Conservation (phyloP, 2,888 invertebrate species). For the Nymphalis polychloros region DNA sequence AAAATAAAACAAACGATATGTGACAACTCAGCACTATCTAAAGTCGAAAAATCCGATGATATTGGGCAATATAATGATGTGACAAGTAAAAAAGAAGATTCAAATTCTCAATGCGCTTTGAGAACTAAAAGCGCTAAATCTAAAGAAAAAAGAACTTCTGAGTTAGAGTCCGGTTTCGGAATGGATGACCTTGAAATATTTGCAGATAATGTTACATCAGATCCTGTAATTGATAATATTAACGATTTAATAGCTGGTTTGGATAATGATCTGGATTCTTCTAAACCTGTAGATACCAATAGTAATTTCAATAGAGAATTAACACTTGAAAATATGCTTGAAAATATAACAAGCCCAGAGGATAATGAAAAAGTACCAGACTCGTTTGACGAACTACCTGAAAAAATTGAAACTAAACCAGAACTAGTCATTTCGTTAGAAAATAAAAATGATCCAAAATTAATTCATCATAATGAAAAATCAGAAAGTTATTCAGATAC, state of each 20-base stretch:
- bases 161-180: conserved; percentile 52
- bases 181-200: conserved; percentile 66
- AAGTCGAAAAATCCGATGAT: not conserved
- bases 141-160: conserved; percentile 20
- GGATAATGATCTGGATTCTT: conserved; percentile 57
- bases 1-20: not conserved
- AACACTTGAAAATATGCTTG: conserved; percentile 55
- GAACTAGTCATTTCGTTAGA: not conserved
- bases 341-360: conserved; percentile 49
- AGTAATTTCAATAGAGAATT: conserved; percentile 58
- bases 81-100: not conserved
- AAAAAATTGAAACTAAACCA: not conserved
- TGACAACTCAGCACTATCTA: not conserved
- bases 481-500: not conserved
- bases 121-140: conserved; percentile 11
- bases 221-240: conserved; percentile 65
- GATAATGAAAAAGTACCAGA: conserved; percentile 34
- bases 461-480: not conserved
- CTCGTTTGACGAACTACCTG: not conserved
- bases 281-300: conserved; percentile 47
- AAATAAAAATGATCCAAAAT: not conserved
- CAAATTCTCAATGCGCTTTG: not conserved
- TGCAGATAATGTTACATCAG: conserved; percentile 59
- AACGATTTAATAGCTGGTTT: conserved; percentile 67
- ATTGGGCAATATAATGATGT: not conserved